Evolutionary conservation across 1,140 invertebrate genomes (phyloP), one percentile per base, ranked within the genome.

Genomic region (Megathymus violae): DNA sequence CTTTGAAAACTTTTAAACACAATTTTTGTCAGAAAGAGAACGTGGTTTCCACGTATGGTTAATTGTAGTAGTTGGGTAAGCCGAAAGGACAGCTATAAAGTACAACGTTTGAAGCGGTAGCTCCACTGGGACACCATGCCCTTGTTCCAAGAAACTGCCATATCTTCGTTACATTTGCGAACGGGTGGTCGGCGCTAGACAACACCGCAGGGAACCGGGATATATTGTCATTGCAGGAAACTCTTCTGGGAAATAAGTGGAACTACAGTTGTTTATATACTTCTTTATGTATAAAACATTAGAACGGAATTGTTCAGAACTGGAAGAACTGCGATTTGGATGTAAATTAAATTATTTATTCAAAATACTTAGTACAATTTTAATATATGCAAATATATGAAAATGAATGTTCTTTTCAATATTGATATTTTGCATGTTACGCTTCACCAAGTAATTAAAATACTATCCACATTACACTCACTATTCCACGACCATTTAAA

Each of bases 191-290:
- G 46, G 22, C 46, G 25, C 22, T 48, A 38, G 62, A 65, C 66
- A 71, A 67, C 62, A 69, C 76, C 70, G 62, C 34, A 43, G 70
- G 70, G 76, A 73, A 40, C 60, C 41, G 66, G 66, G 64, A 75
- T 71, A 73, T 59, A 76, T 78, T 71, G 69, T 71, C 67, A 63
- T 73, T 71, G 66, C 14, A 34, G 46, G 7, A 34, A 50, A 50
- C 46, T 50, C 46, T 50, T 71, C 52, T 48, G 54, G 48, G 44
- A 67, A 59, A 64, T 67, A 73, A 67, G 64, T 76, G 62, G 59
- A 67, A 66, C 59, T 43, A 59, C 58, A 51, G 64, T 40, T 69
- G 69, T 68, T 70, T 19, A 54, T 51, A 51, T 36, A 14, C 10
- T 17, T 16, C 9, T 50, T 63, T 15, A 19, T 25, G 15, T 46